A percentile compares a stretch with the other conserved stretches of the same genome.
Evolutionary conservation across 2,888 invertebrate genomes (phyloP).

Genomic region (Criorhina ranunculi): DNA sequence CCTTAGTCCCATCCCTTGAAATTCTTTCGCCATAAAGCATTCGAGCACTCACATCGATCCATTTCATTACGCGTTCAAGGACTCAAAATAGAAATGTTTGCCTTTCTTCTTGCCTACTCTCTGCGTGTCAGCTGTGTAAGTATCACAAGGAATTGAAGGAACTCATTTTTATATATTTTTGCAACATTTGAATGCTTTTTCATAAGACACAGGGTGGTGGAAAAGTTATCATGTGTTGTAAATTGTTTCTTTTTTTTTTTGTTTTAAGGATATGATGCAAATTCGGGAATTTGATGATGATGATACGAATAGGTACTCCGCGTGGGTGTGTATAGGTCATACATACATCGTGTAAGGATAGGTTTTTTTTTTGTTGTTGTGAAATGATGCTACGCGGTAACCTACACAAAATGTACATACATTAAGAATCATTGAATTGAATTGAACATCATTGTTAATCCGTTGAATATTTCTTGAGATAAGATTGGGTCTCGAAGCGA

Average conservation of each 20-base stretch:
- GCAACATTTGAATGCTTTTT: constrained; percentile 10
- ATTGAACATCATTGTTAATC: constrained; percentile 32
- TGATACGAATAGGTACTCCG: background rate
- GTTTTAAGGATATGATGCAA: constrained; percentile 32
- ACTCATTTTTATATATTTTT: constrained; percentile 12
- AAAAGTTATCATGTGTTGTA: constrained; percentile 17
- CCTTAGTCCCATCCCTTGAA: constrained; percentile 9
- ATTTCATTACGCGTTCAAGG: constrained; percentile 68
- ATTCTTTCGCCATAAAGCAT: constrained; percentile 50
- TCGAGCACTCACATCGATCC: constrained; percentile 67
- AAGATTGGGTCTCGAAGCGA: background rate
- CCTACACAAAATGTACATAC: background rate
- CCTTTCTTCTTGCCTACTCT: background rate
- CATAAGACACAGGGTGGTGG: constrained; percentile 1
- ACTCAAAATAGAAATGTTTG: constrained; percentile 41
- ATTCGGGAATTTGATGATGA: constrained; percentile 29
- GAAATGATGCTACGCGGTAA: background rate
- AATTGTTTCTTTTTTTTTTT: constrained; percentile 6
- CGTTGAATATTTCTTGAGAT: constrained; percentile 1
- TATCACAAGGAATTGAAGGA: constrained; percentile 9
- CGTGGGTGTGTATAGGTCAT: background rate
- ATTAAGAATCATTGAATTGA: constrained; percentile 1
- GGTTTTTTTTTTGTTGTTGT: background rate
- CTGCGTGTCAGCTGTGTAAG: constrained; percentile 27
- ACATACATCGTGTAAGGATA: background rate